phyloP scores from a whole-genome alignment of 2,113 vertebrate genomes.

The Cottus gobio region DNA sequence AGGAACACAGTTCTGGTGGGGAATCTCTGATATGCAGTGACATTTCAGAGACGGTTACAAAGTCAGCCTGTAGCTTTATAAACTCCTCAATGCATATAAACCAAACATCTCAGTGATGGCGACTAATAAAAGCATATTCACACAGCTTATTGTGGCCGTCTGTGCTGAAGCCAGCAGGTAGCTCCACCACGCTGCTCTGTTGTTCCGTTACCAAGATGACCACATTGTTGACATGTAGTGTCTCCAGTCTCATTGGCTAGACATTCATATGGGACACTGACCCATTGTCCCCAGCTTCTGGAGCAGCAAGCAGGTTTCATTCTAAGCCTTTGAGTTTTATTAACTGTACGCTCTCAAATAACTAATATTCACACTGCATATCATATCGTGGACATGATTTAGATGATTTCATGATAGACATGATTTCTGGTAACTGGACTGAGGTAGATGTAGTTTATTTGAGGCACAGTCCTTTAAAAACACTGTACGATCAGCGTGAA shows the following conservation, averaged over 20 bases:
- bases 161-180: conserved; percentile 9
- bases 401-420: no score
- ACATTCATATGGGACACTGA: conserved; percentile 8
- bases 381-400: background rate
- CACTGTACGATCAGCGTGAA: background rate
- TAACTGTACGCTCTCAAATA: background rate
- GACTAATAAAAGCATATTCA: background rate
- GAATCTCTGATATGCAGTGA: no score
- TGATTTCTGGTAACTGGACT: background rate
- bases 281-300: conserved; percentile 31
- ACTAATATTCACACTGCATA: background rate
- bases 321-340: conserved; percentile 11
- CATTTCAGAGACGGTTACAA: background rate
- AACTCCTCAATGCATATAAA: background rate
- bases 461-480: background rate
- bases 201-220: conserved; percentile 17
- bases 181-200: conserved; percentile 8
- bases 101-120: background rate
- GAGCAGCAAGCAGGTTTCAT: conserved; percentile 8
- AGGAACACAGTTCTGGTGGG: no score
- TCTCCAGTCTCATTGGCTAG: conserved; percentile 23
- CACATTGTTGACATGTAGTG: background rate
- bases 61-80: background rate
- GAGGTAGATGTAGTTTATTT: background rate
- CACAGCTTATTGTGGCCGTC: background rate